phyloP scores from a whole-genome alignment of 2,888 invertebrate genomes.

The Auanema sp. region DNA sequence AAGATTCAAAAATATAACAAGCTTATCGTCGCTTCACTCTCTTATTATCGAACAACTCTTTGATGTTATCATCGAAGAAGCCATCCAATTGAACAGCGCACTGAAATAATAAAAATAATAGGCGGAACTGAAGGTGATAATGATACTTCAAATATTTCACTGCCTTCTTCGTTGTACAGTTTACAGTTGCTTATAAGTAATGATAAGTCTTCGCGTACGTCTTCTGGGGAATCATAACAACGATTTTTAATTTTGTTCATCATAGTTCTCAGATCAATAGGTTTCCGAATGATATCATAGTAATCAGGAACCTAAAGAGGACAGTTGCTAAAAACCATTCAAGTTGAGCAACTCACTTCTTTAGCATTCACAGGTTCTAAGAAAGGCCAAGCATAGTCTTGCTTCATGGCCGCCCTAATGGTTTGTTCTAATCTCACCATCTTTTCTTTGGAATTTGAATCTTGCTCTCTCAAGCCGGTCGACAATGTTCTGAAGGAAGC shows the following conservation, averaged over 20 bases:
- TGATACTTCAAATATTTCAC: slow-evolving; percentile 76
- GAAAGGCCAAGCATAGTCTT: slow-evolving; percentile 49
- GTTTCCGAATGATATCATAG: slow-evolving; percentile 91
- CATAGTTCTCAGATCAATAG: slow-evolving; percentile 93
- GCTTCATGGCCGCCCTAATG: slow-evolving; percentile 41
- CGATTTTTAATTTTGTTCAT: slow-evolving; percentile 47
- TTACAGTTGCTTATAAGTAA: slow-evolving; percentile 96
- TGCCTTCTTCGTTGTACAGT: slow-evolving; percentile 93
- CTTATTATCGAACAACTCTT: slow-evolving; percentile 15
- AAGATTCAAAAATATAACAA: not conserved
- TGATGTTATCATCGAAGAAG: slow-evolving; percentile 13
- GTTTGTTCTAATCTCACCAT: slow-evolving; percentile 34
- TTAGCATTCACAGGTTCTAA: slow-evolving; percentile 44
- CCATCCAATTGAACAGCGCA: slow-evolving; percentile 20
- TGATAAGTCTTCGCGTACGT: slow-evolving; percentile 45
- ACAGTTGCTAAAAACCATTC: not conserved
- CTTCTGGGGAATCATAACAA: slow-evolving; percentile 36
- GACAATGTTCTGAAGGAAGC: not conserved
- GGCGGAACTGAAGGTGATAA: not conserved
- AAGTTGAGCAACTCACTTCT: slow-evolving; percentile 25
- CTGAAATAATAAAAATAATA: slow-evolving; percentile 11
- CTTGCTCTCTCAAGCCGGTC: slow-evolving; percentile 4
- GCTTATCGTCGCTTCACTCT: not conserved
- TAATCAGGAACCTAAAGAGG: slow-evolving; percentile 66
- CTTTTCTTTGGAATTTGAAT: slow-evolving; percentile 25